A percentile compares a stretch with the other conserved stretches of the same genome.
phyloP scores from a whole-genome alignment of 2,113 vertebrate species.

The Melozone crissalis region DNA sequence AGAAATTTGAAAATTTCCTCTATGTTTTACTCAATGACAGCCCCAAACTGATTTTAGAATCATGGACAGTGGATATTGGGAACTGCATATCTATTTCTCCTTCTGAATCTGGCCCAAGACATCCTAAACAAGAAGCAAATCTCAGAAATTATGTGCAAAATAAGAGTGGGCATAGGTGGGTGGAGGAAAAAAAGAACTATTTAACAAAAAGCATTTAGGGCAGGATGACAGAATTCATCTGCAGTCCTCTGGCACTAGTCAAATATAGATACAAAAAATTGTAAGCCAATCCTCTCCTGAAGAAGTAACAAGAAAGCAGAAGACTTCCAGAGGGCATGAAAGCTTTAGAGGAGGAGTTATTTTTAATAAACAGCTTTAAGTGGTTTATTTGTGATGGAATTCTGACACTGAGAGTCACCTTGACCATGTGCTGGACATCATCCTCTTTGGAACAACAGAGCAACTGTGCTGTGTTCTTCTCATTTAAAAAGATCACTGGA shows the following conservation, averaged over 20 bases:
- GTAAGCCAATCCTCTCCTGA: neutral
- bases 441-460: neutral
- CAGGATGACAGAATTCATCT: neutral
- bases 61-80: neutral
- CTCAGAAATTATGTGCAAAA: neutral
- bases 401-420: neutral
- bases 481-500: neutral
- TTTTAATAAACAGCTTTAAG: neutral
- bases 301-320: neutral
- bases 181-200: neutral
- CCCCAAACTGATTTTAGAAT: neutral
- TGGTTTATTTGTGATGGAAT: neutral
- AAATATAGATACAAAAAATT: neutral
- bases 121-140: neutral
- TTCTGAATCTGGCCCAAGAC: neutral
- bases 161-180: neutral
- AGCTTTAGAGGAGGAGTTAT: neutral
- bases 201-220: neutral
- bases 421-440: neutral
- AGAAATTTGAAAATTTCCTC: neutral
- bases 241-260: neutral
- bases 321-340: neutral
- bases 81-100: neutral
- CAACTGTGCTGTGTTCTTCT: neutral
- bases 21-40: neutral